A percentile compares a stretch with the other conserved stretches of the same genome.
Evolutionary conservation across 2,113 vertebrate genomes (phyloP).

Genomic region (Leucosticte australis): DNA sequence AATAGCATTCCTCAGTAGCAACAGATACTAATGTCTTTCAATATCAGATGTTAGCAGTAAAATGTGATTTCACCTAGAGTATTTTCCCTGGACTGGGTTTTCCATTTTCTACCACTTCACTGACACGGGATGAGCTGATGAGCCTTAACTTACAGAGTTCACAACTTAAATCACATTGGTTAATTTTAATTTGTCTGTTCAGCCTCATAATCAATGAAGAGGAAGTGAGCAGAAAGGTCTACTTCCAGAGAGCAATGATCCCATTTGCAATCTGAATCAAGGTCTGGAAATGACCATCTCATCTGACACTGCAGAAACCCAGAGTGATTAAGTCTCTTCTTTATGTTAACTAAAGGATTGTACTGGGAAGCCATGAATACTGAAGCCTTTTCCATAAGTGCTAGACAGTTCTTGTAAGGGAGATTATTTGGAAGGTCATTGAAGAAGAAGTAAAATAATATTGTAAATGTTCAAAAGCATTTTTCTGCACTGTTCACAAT

Average conservation of each 20-base stretch:
- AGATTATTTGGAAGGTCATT: background rate
- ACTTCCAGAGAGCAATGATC: background rate
- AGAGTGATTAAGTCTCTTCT: background rate
- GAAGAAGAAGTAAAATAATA: background rate
- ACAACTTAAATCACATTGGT: background rate
- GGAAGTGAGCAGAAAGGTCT: background rate
- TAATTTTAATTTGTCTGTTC: slow-evolving; percentile 18
- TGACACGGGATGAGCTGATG: background rate
- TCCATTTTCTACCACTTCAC: background rate
- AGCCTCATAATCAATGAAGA: background rate
- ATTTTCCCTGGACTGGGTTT: background rate
- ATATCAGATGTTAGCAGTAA: background rate
- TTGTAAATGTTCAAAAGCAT: background rate
- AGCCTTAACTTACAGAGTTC: background rate
- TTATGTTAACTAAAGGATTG: background rate
- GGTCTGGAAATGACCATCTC: background rate
- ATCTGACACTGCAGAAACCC: background rate
- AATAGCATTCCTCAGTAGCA: background rate
- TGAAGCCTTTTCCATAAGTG: background rate
- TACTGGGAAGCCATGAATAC: background rate
- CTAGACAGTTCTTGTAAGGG: background rate
- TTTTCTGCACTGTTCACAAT: background rate
- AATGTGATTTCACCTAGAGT: background rate
- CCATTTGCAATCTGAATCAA: background rate
- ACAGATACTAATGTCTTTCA: background rate